Conservation (phyloP, 2,113 vertebrate genomes). For the Ptilorrhoa leucosticta region DNA sequence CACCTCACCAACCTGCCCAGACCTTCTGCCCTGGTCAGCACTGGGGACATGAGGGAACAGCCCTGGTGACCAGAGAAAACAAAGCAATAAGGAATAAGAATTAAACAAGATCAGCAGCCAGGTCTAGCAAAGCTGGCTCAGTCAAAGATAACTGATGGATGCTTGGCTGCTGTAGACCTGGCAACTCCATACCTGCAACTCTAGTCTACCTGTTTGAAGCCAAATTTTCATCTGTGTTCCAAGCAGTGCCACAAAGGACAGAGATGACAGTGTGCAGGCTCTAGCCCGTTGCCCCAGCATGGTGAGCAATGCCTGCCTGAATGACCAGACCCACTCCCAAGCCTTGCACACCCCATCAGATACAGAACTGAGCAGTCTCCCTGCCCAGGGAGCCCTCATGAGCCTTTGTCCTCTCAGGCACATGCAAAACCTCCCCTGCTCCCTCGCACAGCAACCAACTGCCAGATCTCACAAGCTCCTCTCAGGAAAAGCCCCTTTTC, state of each 20-base stretch:
- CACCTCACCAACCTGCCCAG: neutral
- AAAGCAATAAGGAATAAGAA: neutral
- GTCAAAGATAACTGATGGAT: neutral
- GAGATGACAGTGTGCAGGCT: neutral
- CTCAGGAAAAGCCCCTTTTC: neutral
- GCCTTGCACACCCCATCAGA: neutral
- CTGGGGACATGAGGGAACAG: neutral
- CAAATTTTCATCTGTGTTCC: neutral
- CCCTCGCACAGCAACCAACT: neutral
- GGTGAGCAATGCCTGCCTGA: neutral
- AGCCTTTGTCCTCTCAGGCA: neutral
- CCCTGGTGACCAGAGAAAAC: rapidly evolving
- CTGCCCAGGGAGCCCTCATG: neutral
- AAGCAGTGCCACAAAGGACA: neutral
- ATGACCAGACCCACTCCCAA: neutral
- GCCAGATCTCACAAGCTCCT: neutral
- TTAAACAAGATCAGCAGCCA: neutral
- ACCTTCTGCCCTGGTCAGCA: neutral
- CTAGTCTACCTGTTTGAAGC: neutral
- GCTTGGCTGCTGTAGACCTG: neutral
- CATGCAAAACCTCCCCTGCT: neutral
- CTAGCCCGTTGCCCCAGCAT: rapidly evolving
- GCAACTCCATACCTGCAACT: neutral
- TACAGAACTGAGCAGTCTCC: neutral
- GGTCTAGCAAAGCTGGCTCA: neutral